phyloP scores from a whole-genome alignment of 2,113 vertebrate genomes.

The Burhinus oedicnemus region DNA sequence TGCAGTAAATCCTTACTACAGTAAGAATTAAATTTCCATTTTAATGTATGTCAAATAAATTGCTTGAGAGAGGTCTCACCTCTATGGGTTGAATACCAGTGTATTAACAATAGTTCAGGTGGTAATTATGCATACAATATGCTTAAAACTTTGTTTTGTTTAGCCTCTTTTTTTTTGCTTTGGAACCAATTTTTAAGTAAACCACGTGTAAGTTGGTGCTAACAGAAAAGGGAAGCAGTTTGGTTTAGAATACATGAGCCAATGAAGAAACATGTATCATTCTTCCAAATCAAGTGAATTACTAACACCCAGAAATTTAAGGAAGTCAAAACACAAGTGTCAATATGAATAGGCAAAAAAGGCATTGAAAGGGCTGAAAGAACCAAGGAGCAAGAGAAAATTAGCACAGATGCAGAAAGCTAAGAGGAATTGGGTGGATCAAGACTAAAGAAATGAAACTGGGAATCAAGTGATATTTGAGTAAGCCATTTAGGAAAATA shows the following conservation, averaged over 20 bases:
- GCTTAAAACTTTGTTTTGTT: not conserved
- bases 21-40: not conserved
- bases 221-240: not conserved
- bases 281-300: not conserved
- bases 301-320: not conserved
- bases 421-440: not conserved
- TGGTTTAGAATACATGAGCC: not conserved
- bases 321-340: not conserved
- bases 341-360: not conserved
- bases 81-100: not conserved
- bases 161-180: not conserved
- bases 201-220: not conserved
- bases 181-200: not conserved
- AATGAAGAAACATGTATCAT: not conserved
- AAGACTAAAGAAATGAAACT: not conserved
- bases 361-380: not conserved
- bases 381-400: not conserved
- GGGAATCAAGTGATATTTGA: not conserved
- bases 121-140: not conserved
- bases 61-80: not conserved
- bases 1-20: not conserved
- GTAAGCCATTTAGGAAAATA: not conserved
- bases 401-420: not conserved
- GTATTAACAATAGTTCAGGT: not conserved
- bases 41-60: slow-evolving; percentile 7